These are phyloP conservation scores for Meiosimyza platycephala DNA, from an alignment of 2,888 invertebrate species.

Conservation along the genomic window DNA sequence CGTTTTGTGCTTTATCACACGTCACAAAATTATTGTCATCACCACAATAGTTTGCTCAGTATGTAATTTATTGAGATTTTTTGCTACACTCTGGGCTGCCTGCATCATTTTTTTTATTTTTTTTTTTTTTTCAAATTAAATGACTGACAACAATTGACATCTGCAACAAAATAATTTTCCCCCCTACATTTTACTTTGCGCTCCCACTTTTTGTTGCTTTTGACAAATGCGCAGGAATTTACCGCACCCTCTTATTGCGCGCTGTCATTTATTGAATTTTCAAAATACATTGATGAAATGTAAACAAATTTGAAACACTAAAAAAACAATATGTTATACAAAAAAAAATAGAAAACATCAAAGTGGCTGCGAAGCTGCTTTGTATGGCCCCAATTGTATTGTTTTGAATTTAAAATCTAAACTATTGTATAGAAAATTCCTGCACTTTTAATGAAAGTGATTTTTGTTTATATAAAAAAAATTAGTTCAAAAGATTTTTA, in stretches of 20 bases:
- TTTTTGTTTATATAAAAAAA: not conserved
- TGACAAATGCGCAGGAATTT: not conserved
- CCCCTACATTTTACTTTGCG: not conserved
- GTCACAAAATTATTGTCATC: not conserved
- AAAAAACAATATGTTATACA: not conserved
- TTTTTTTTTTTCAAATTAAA: no score
- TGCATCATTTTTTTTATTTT: no score
- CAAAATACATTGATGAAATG: not conserved
- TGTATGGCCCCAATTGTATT: not conserved
- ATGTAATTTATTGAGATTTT: not conserved
- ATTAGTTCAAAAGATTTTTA: not conserved
- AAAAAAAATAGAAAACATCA: not conserved
- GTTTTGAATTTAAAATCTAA: not conserved
- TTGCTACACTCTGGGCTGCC: not conserved
- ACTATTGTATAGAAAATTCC: not conserved
- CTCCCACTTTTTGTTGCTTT: not conserved
- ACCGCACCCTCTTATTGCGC: not conserved
- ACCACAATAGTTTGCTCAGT: not conserved
- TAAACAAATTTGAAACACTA: not conserved
- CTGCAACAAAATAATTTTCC: no score
- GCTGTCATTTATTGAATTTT: not conserved
- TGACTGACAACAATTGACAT: no score
- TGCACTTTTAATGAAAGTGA: not conserved
- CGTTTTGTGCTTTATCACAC: no score
- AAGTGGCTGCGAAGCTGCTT: not conserved